phyloP scores from a whole-genome alignment of 2,888 invertebrate species.

The Xiphydria camelus region DNA sequence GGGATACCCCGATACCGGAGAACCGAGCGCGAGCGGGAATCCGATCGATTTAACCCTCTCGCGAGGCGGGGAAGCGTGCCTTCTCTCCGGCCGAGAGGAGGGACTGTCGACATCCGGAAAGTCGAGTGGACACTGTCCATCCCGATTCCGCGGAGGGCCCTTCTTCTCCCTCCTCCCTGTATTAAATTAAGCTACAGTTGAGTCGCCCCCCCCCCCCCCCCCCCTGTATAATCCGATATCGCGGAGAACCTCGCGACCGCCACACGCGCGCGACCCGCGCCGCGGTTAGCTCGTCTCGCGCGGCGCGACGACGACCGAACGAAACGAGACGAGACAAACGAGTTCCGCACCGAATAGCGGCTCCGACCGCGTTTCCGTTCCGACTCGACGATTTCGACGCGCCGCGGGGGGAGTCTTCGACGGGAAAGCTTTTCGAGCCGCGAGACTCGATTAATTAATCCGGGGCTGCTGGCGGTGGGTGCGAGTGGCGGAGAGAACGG shows the following conservation, averaged over 20 bases:
- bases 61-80: background rate
- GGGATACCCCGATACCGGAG: no score
- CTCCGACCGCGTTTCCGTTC: constrained; percentile 25
- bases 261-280: background rate
- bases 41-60: no score
- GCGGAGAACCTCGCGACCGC: constrained; percentile 1
- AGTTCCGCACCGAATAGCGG: constrained; percentile 29
- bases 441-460: no score
- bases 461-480: no score
- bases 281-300: background rate
- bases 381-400: no score
- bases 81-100: constrained; percentile 17
- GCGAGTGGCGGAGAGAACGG: no score
- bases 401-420: no score
- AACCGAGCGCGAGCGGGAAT: no score
- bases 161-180: constrained; percentile 33
- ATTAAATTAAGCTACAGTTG: constrained; percentile 50
- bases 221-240: constrained; percentile 42
- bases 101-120: constrained; percentile 44
- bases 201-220: constrained; percentile 13
- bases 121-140: constrained; percentile 50
- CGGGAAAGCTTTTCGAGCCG: no score
- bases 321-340: constrained; percentile 24
- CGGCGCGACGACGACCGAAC: constrained; percentile 8
- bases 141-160: constrained; percentile 45